Conservation (phyloP, 2,113 vertebrate genomes). For the Gallinago paraguaiae region DNA sequence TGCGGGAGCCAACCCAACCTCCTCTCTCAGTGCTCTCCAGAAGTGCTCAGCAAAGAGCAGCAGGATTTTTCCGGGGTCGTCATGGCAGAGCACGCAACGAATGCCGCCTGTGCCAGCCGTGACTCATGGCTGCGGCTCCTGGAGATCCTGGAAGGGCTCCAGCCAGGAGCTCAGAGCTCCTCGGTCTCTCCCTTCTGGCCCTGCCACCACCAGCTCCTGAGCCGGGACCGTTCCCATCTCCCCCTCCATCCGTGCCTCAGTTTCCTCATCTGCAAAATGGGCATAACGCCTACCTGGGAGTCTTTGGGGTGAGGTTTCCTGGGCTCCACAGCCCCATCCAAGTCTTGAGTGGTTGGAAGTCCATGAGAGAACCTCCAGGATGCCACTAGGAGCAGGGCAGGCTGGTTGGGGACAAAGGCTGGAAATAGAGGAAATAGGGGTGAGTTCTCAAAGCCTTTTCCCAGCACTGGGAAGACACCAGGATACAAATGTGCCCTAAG, state of each 20-base stretch:
- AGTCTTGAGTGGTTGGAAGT: neutral
- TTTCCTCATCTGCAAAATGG: neutral
- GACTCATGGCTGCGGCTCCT: slow-evolving; percentile 23
- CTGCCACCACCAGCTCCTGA: neutral
- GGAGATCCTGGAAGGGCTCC: neutral
- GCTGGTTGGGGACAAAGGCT: neutral
- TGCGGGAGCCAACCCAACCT: neutral
- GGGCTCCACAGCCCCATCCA: neutral
- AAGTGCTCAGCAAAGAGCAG: neutral
- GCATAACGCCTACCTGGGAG: accelerated
- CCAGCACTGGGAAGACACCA: neutral
- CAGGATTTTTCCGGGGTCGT: neutral
- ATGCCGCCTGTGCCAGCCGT: slow-evolving; percentile 15
- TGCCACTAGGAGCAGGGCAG: neutral
- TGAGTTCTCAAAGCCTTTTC: neutral
- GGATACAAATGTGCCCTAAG: neutral
- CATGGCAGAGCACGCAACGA: neutral
- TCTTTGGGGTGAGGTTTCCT: neutral
- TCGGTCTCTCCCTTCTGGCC: neutral
- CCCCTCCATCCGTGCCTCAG: neutral
- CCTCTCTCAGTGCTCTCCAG: neutral
- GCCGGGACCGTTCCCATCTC: accelerated
- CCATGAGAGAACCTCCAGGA: neutral
- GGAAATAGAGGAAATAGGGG: neutral
- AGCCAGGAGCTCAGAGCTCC: neutral